Evolutionary conservation across 2,797 vertebrate species (phyloP), one percentile per base, ranked within the genome.

Genomic region (Synanceia verrucosa): DNA sequence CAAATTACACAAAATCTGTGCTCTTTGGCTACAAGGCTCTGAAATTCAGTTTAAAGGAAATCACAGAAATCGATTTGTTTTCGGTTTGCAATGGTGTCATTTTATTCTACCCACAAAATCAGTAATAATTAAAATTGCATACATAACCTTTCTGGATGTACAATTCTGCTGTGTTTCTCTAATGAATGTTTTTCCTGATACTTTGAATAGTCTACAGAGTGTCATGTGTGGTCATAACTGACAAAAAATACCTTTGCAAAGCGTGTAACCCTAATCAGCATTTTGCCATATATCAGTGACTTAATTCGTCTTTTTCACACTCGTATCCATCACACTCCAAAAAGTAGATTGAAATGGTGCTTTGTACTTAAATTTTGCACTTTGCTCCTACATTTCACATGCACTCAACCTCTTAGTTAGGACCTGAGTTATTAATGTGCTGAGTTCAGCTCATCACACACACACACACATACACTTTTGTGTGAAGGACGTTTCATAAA

Each of bases 401-500:
- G 61, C 83, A 86, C 64, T 84, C 85, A 86, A 75, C 74, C 82
- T 79, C 78, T 83, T 86, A 48, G 73, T 83, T 86, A 50, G 51
- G 44, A 50, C 37, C 56, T 21, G 29, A 50, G 29, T 83, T 88
- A 84, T 85, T 81, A 79, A 85, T 85, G 71, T 73, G 52, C 71
- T 41, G 34, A 50, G 60, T 69, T 76, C 84, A 75, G 61, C 70
- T 51, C 28, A 29, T 6, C 47, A 65, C 60, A 52, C 39, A 76
- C 29, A 75, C 62, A 81, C 63, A 59, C 34, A 46, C 60, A 63
- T 52, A 60, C 47, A 78, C 31, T n/a, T 78, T 80, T 71, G 81
- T 83, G 80, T 86, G 86, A 87, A 82, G 84, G 90, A 85, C 73
- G 33, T 91, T 90, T 89, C 81, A 93, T 91, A 90, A 94, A 91